phyloP scores from a whole-genome alignment of 2,888 invertebrate genomes.

The Sinelater perroti region DNA sequence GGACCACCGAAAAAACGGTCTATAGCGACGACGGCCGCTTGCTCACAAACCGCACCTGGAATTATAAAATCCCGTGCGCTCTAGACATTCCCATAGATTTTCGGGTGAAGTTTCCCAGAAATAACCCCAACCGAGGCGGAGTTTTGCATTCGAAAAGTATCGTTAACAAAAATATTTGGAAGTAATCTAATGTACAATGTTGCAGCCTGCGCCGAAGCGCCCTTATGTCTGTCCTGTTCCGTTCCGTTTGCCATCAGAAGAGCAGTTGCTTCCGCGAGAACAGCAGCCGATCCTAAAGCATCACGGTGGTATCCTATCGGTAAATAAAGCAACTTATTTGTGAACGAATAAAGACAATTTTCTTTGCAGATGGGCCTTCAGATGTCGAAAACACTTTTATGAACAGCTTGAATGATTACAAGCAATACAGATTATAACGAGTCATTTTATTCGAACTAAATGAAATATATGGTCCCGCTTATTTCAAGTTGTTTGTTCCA shows the following conservation, averaged over 20 bases:
- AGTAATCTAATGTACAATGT: too few species aligned
- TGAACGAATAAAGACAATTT: too few species aligned
- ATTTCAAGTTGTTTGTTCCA: too few species aligned
- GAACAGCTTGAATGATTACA: conserved; percentile 32
- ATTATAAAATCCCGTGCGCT: conserved; percentile 77
- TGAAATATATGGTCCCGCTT: too few species aligned
- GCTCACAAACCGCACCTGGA: conserved; percentile 81
- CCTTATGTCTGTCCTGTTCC: conserved; percentile 65
- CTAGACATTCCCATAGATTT: conserved; percentile 83
- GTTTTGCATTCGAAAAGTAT: conserved; percentile 78
- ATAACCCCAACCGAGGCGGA: conserved; percentile 71
- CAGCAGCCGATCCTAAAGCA: conserved; percentile 43
- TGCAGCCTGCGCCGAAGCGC: conserved; percentile 71
- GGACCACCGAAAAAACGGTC: conserved; percentile 75
- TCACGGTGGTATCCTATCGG: conserved; percentile 49
- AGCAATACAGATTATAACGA: conserved; percentile 28
- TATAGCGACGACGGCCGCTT: conserved; percentile 73
- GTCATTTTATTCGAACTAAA: too few species aligned
- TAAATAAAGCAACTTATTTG: too few species aligned
- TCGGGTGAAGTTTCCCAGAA: conserved; percentile 71
- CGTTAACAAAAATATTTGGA: neutral
- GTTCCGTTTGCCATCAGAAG: conserved; percentile 55
- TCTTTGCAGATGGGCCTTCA: conserved; percentile 37
- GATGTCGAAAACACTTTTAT: conserved; percentile 34
- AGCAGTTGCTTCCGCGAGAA: conserved; percentile 49